These are phyloP conservation scores for Phalacrocorax brasilianus DNA, from an alignment of 2,113 vertebrate genomes.

Conservation along the genomic window DNA sequence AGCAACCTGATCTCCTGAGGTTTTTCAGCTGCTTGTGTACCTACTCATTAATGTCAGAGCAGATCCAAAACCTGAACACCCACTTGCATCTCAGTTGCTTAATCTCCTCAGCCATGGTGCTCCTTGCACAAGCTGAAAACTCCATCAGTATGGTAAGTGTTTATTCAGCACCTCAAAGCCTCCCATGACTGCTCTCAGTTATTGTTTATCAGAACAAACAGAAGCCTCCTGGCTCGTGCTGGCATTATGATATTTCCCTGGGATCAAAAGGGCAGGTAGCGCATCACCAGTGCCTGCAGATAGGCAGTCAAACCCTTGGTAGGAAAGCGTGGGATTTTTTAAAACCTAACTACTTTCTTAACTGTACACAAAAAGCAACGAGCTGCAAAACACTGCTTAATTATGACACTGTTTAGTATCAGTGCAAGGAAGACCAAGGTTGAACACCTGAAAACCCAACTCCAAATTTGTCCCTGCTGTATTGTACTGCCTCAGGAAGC, in stretches of 20 bases:
- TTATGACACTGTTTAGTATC: neutral
- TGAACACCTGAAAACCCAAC: neutral
- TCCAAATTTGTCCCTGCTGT: neutral
- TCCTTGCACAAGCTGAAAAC: neutral
- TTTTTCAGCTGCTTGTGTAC: neutral
- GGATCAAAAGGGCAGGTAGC: neutral
- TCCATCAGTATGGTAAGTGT: neutral
- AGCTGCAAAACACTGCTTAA: neutral
- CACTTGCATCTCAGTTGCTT: neutral
- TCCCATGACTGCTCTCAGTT: rapidly evolving
- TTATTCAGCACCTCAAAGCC: neutral
- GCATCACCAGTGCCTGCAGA: neutral
- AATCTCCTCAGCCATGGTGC: rapidly evolving
- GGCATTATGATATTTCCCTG: rapidly evolving
- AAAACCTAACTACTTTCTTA: neutral
- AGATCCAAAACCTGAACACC: neutral
- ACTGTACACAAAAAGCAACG: neutral
- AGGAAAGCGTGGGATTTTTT: neutral
- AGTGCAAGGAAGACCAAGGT: neutral
- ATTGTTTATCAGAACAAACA: neutral
- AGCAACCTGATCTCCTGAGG: neutral
- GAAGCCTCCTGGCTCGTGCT: neutral
- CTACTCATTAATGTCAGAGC: neutral
- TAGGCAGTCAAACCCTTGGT: neutral
- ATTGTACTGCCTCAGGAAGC: neutral